Evolutionary conservation across 1,140 invertebrate species (phyloP), one percentile per base, ranked within the genome.

Genomic region (Drosophila busckii): DNA sequence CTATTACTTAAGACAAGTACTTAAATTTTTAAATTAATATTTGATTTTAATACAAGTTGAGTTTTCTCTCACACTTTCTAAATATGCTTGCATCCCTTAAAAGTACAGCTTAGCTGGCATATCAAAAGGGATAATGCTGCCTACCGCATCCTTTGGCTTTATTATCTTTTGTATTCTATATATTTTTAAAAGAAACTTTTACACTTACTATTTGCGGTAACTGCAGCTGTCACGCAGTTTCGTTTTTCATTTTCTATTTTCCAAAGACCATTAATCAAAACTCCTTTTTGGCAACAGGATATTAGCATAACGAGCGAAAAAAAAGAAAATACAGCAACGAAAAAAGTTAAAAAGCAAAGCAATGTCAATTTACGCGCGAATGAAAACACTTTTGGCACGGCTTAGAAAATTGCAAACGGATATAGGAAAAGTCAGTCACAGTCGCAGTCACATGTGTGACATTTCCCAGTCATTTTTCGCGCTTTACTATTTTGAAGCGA

Each of bases 261-360:
- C 40, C 20, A 8, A 25, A 28, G 41, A 78, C 80, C 78, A 84
- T 84, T 84, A 84, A 84, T 84, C 78, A 84, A 84, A 84, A 84
- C 68, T 73, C 68, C n/a, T 84, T 84, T 70, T 35, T 28, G 32
- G 15, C 38, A 53, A 48, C 45, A 50, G 46, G 53, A 82, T 66
- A 78, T 78, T 78, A 82, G 75, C 73, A 78, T 78, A 78, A 69
- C 75, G 68, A 82, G 58, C 48, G 48, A 6, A 28, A 49, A 54
- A 38, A 29, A 13, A 13, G 31, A 19, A 38, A 28, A 46, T 44
- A 48, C 22, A 37, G 22, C 3, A 7, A 34, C 12, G 29, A 13
- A 29, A 17, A 41, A 40, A 31, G 15, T 25, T 15, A 56, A 54
- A 78, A 80, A 80, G 73, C 73, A 73, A 80, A 78, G 73, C 58